Base-by-base conservation (phyloP, 2,113 vertebrate species). In the Eleginops maclovinus region DNA sequence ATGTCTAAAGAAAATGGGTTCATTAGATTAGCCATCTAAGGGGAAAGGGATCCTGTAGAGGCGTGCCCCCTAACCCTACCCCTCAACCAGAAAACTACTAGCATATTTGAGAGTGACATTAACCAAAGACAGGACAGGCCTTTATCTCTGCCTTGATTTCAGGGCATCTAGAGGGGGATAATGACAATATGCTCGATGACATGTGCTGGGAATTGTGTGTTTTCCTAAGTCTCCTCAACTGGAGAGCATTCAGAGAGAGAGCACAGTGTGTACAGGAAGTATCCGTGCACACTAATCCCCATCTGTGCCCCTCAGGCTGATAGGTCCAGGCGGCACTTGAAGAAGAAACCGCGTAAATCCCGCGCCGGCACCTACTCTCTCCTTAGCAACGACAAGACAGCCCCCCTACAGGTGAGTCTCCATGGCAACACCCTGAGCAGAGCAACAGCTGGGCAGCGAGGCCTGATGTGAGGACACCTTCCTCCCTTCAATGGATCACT, bases 291-390 rank as follows among this genome's bases (percentile, higher is more conserved):
- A 22, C 63, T 77, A 49, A 83, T 74, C 36, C 40, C 36, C 41
- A 24, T 86, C 54, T 11, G 3, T 79, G 60, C 74, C 22, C 77
- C 22, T 49, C n/a, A 94, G 93, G 66, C 90, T 47, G 93, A 94
- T 28, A 75, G 91, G 73, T 85, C 91, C 79, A 90, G 90, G 19
- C 86, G 89, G 79, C 91, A 94, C 69, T 82, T 92, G 88, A 94
- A 89, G 75, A 93, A 91, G 83, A 88, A 36, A 69, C 88, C 81
- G 72, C 83, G 75, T 22, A 92, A 87, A 91, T 75, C 83, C 72
- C 90, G 91, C 14, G 64, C 86, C 0, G 93, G 93, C 71, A 90
- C 90, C 62, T 90, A 73, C 75, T 93, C 93, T 24, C 91, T 94
- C 71, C 88, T 94, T 58, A 87, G 61, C 86, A 69, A 91, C 75